Conservation (phyloP, 2,113 vertebrate species). For the Coptodon bakossiorum region DNA sequence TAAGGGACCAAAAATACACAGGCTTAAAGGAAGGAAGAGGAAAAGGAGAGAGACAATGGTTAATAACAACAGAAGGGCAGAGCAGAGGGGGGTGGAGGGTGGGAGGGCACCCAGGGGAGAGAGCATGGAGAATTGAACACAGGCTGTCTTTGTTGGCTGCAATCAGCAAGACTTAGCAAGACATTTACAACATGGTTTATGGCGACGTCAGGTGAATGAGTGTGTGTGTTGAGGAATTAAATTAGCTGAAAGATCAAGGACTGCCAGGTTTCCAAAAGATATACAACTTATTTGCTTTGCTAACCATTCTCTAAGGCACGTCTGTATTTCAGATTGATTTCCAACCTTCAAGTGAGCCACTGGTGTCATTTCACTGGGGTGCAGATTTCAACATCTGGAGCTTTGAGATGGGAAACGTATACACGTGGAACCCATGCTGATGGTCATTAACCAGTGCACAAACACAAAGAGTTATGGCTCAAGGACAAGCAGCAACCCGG, state of each 20-base stretch:
- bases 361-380: not conserved
- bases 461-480: not conserved
- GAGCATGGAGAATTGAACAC: constrained; percentile 34
- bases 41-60: constrained; percentile 25
- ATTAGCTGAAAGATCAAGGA: not conserved
- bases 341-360: not conserved
- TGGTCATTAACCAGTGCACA: not conserved
- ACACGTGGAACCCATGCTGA: not conserved
- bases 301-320: not conserved
- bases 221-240: not conserved
- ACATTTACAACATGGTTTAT: constrained; percentile 46
- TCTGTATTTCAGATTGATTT: not conserved
- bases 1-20: not conserved
- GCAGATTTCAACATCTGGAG: not conserved
- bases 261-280: not conserved
- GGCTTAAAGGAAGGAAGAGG: not conserved
- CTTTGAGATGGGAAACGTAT: not conserved
- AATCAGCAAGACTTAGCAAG: constrained; percentile 23
- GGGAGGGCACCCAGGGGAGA: constrained; percentile 17
- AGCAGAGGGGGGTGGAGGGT: not conserved
- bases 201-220: constrained; percentile 46
- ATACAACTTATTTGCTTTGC: not conserved
- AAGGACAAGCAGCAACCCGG: not conserved
- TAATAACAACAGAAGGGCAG: constrained; percentile 35
- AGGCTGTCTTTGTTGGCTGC: constrained; percentile 48